Conservation (phyloP, 2,797 vertebrate genomes). For the Chiloscyllium punctatum region DNA sequence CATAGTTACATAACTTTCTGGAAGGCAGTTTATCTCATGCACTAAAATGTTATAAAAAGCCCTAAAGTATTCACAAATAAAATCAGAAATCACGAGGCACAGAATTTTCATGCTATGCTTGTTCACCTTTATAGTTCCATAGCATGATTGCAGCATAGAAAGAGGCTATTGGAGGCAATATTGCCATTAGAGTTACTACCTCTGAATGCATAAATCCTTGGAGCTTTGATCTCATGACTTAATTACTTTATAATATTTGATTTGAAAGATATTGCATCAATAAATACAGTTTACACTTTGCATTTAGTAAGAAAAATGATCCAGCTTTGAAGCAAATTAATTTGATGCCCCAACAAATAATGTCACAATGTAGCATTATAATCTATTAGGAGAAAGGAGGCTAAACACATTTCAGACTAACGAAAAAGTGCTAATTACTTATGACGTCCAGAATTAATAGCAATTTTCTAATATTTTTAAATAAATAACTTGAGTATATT, state of each 20-base stretch:
- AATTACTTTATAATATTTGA: background rate
- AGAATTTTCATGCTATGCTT: too few species aligned
- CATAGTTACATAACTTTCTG: background rate
- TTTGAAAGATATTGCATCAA: background rate
- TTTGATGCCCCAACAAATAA: background rate
- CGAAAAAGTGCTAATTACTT: background rate
- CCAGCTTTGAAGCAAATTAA: background rate
- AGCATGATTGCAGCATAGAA: too few species aligned
- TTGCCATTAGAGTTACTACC: background rate
- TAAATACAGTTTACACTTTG: background rate
- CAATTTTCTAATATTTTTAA: background rate
- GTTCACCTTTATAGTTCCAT: too few species aligned
- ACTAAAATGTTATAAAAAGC: background rate
- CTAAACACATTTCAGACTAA: background rate
- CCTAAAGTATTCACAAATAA: too few species aligned
- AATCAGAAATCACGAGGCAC: too few species aligned
- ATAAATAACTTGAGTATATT: background rate
- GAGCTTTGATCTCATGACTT: background rate
- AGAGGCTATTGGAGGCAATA: background rate
- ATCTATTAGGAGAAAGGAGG: background rate
- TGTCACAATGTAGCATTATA: background rate
- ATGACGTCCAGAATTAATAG: background rate
- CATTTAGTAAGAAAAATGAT: background rate
- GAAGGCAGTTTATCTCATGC: background rate
- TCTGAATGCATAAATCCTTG: background rate